These are phyloP conservation scores for Pocillopora grandis DNA, from an alignment of 92 coral and sea anemone genomes.

Conservation along the genomic window DNA sequence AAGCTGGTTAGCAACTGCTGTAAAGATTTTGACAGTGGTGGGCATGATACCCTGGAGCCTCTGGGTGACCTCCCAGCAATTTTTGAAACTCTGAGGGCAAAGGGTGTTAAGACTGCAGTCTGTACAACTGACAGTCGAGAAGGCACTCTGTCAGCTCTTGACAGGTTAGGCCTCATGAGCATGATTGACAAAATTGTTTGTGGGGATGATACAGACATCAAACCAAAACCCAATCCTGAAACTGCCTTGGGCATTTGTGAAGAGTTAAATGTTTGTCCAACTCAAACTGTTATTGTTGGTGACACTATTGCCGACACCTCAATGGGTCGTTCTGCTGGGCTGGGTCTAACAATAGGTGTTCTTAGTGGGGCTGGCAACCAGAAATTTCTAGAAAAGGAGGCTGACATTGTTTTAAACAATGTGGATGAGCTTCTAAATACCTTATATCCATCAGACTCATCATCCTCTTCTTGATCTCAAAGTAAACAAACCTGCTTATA, in stretches of 20 bases:
- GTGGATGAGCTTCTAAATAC: slow-evolving; percentile 79
- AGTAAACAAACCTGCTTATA: too few relatives aligned
- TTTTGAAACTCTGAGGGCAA: slow-evolving; percentile 71
- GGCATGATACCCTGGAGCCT: slow-evolving; percentile 69
- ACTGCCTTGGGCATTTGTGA: slow-evolving; percentile 91
- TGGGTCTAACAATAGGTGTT: slow-evolving; percentile 91
- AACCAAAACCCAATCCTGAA: slow-evolving; percentile 93
- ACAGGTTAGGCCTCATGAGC: slow-evolving; percentile 70
- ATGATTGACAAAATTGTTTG: slow-evolving; percentile 85
- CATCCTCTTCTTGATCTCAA: neutral
- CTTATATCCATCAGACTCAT: slow-evolving; percentile 34
- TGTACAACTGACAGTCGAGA: slow-evolving; percentile 90
- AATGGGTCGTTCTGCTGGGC: slow-evolving; percentile 91
- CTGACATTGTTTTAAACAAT: slow-evolving; percentile 80
- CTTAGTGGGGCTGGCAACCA: slow-evolving; percentile 88
- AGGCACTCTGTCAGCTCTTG: slow-evolving; percentile 89
- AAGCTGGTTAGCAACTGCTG: slow-evolving; percentile 77
- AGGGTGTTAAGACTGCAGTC: slow-evolving; percentile 86
- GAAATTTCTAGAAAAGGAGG: slow-evolving; percentile 72
- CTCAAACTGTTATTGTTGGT: slow-evolving; percentile 79
- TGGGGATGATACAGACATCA: slow-evolving; percentile 79
- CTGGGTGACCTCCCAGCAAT: slow-evolving; percentile 79
- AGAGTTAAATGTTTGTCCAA: slow-evolving; percentile 73
- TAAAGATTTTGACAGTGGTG: slow-evolving; percentile 76
- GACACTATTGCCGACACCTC: slow-evolving; percentile 94